Conservation (phyloP, 2,113 vertebrate species). For the Heterotilapia buettikoferi region DNA sequence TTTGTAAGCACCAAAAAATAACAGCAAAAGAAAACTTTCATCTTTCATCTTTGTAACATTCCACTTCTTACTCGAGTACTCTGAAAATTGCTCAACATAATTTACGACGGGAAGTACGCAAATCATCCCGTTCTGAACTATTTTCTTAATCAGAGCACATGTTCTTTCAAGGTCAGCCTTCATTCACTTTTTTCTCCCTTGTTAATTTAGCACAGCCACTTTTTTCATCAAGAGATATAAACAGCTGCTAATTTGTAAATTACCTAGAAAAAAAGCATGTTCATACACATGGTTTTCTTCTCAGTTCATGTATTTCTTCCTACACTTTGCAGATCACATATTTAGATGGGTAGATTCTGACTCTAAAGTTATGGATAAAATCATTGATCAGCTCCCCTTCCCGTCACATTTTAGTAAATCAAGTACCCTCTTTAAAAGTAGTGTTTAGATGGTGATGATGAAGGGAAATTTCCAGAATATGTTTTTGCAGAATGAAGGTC, state of each 20-base stretch:
- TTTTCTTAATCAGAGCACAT: neutral
- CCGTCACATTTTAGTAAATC: neutral
- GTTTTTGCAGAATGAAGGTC: neutral
- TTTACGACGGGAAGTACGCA: neutral
- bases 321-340: neutral
- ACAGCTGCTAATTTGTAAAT: neutral
- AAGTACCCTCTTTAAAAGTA: neutral
- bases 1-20: neutral
- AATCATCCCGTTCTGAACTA: neutral
- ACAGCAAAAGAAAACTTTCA: neutral
- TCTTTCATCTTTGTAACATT: neutral
- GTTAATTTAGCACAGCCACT: neutral
- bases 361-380: neutral
- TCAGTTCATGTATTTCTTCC: neutral
- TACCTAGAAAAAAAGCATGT: neutral
- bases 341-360: neutral
- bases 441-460: neutral
- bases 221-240: neutral
- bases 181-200: neutral
- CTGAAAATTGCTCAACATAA: neutral
- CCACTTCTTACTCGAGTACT: neutral
- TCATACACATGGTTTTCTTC: neutral
- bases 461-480: neutral
- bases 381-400: neutral
- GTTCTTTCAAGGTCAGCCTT: neutral